These are phyloP conservation scores for Teleiodes luculella DNA, from an alignment of 2,888 invertebrate genomes.

Conservation along the genomic window DNA sequence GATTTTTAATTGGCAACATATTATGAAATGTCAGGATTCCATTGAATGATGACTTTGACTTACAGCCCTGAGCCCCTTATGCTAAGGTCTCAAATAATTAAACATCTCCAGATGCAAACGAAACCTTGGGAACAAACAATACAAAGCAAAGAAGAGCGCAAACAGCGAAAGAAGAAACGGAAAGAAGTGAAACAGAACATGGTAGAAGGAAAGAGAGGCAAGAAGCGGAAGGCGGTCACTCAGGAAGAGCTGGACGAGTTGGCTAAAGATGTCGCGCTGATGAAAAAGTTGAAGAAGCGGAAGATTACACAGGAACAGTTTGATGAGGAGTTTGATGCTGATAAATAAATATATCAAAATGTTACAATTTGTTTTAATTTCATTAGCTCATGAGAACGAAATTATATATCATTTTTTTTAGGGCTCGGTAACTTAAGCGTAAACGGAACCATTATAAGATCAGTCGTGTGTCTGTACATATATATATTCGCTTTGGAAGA, in stretches of 20 bases:
- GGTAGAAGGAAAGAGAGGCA: conserved; percentile 68
- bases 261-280: conserved; percentile 87
- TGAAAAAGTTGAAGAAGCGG: conserved; percentile 91
- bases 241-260: conserved; percentile 88
- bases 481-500: too few species aligned
- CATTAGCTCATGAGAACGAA: background rate
- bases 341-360: conserved; percentile 36
- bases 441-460: too few species aligned
- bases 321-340: conserved; percentile 79
- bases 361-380: background rate
- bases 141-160: conserved; percentile 82
- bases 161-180: conserved; percentile 79
- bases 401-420: background rate
- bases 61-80: background rate
- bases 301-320: conserved; percentile 85
- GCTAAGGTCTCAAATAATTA: background rate
- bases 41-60: too few species aligned
- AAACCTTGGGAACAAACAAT: conserved; percentile 89
- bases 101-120: conserved; percentile 67
- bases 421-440: too few species aligned
- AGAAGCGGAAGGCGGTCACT: conserved; percentile 69
- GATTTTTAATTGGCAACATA: too few species aligned
- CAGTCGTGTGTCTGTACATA: too few species aligned
- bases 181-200: conserved; percentile 76
- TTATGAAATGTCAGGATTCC: too few species aligned